Evolutionary conservation across 2,888 invertebrate genomes (phyloP).

Genomic region (Nasonia oneida): DNA sequence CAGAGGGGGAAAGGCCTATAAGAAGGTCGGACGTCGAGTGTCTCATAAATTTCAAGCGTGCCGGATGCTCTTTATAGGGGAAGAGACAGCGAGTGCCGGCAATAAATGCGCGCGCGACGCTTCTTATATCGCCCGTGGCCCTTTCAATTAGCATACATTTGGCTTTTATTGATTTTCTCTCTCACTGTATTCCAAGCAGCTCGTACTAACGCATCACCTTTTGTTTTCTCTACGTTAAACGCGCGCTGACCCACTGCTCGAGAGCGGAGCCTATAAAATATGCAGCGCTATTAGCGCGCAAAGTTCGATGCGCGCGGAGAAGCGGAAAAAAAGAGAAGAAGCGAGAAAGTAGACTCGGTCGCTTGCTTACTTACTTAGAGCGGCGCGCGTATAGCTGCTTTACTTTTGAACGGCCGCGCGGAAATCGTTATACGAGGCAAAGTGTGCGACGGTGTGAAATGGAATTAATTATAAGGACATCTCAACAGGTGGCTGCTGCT

Average conservation of each 20-base stretch:
- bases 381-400: constrained; percentile 17
- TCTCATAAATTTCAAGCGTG: constrained; percentile 63
- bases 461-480: constrained; percentile 78
- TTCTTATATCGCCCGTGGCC: constrained; percentile 54
- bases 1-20: constrained; percentile 27
- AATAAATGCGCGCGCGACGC: constrained; percentile 54
- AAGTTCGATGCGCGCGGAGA: background rate
- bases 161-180: constrained; percentile 57
- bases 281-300: background rate
- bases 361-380: constrained; percentile 42
- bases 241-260: background rate
- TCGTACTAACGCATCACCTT: constrained; percentile 13
- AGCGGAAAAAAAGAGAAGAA: too few relatives aligned
- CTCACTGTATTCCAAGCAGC: background rate
- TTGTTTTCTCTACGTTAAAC: constrained; percentile 45
- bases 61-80: constrained; percentile 60
- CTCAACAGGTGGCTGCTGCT: constrained; percentile 77
- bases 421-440: constrained; percentile 53
- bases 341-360: background rate
- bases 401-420: constrained; percentile 48
- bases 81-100: constrained; percentile 26
- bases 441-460: constrained; percentile 74
- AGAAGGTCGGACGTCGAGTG: constrained; percentile 66
- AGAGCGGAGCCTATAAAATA: background rate
- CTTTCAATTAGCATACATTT: constrained; percentile 63